phyloP scores from a whole-genome alignment of 2,113 vertebrate genomes.

The Ptychochromis oligacanthus region DNA sequence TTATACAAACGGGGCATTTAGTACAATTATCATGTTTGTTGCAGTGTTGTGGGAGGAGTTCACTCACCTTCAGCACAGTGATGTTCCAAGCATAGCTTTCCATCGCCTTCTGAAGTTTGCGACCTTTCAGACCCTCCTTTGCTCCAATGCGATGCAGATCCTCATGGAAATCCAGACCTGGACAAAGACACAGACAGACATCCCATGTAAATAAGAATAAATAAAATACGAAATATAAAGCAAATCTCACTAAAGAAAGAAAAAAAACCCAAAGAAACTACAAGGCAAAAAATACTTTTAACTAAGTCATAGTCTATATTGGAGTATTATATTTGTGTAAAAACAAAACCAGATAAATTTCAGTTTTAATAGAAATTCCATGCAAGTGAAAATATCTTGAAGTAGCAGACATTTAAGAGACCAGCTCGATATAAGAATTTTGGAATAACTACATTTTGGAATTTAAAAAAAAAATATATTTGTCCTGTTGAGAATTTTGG shows the following conservation, averaged over 20 bases:
- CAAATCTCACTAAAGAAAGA: rapidly evolving
- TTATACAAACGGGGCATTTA: not conserved
- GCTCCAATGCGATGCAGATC: conserved; percentile 88
- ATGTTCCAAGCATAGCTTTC: conserved; percentile 96
- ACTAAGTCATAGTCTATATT: not conserved
- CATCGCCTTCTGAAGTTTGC: conserved; percentile 90
- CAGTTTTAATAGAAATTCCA: not conserved
- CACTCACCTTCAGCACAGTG: conserved; percentile 82
- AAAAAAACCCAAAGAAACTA: not conserved
- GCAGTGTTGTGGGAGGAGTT: not conserved
- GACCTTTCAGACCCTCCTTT: conserved; percentile 89
- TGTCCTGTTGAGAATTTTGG: not conserved
- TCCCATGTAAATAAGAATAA: not conserved
- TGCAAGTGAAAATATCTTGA: not conserved
- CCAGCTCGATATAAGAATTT: not conserved
- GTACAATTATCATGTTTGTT: not conserved
- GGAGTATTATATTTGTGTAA: not conserved
- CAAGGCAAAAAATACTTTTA: not conserved
- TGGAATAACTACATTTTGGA: not conserved
- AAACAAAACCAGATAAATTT: not conserved
- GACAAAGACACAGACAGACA: not conserved
- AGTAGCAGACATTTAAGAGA: not conserved
- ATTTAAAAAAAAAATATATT: not conserved
- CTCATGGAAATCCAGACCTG: conserved; percentile 92
- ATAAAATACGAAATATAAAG: not conserved